Percentiles rank a stretch among this genome's conserved stretches.
phyloP scores from a whole-genome alignment of 2,888 invertebrate genomes.

The Stenolophus ochropezus region DNA sequence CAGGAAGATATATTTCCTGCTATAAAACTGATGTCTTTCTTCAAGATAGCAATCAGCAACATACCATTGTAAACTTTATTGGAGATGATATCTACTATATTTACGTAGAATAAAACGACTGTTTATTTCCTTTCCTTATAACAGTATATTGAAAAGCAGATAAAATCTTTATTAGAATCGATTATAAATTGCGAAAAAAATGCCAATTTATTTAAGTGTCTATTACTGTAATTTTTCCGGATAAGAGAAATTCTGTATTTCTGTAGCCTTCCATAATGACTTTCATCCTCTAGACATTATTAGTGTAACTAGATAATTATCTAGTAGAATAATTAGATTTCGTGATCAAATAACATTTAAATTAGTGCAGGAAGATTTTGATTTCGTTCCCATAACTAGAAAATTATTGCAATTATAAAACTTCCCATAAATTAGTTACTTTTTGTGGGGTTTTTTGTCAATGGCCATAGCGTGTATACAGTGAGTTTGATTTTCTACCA shows the following conservation, averaged over 20 bases:
- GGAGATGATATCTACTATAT: neutral
- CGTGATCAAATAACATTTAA: conserved; percentile 15
- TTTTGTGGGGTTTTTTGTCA: neutral
- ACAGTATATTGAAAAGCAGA: conserved; percentile 1
- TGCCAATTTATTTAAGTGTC: neutral
- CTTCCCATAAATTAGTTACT: neutral
- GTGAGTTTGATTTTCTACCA: neutral
- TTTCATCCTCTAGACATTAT: neutral
- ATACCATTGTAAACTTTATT: neutral
- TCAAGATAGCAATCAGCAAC: neutral
- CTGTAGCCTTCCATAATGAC: neutral
- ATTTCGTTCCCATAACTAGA: neutral
- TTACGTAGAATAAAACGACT: neutral
- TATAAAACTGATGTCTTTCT: neutral
- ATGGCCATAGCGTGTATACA: neutral
- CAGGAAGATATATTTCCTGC: neutral
- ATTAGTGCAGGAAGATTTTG: neutral
- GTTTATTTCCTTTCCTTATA: neutral
- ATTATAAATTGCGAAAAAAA: neutral
- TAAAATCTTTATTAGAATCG: neutral
- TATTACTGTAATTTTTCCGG: neutral
- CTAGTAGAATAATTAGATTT: neutral
- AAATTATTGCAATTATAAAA: conserved; percentile 1
- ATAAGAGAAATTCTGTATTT: conserved; percentile 7
- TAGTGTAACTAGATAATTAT: neutral